These are phyloP conservation scores for Sebastes hubbsi DNA, from an alignment of 2,797 vertebrate species.

Conservation along the genomic window DNA sequence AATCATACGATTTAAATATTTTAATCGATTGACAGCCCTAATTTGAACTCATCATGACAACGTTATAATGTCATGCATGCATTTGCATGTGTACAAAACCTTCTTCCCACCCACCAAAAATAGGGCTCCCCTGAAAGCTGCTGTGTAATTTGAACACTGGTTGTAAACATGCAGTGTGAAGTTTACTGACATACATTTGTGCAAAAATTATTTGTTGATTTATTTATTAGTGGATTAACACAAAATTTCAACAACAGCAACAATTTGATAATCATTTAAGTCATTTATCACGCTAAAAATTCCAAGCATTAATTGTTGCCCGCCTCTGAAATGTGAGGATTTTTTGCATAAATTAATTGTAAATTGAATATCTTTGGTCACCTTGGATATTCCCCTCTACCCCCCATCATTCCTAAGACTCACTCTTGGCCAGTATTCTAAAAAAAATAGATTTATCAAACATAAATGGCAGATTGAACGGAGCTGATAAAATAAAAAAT, in stretches of 20 bases:
- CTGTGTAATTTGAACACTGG: background rate
- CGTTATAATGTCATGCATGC: too few species aligned
- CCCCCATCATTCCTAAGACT: too few species aligned
- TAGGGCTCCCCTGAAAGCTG: background rate
- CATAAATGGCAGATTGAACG: background rate
- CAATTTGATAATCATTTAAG: too few species aligned
- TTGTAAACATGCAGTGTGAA: background rate
- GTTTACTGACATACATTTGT: background rate
- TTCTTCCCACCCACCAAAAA: too few species aligned
- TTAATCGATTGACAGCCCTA: accelerated
- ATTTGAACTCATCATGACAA: too few species aligned
- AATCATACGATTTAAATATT: too few species aligned
- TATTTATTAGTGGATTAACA: background rate
- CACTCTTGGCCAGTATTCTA: too few species aligned
- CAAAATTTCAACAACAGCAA: background rate
- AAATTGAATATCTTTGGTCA: too few species aligned
- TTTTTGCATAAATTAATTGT: background rate
- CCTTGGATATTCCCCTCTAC: too few species aligned
- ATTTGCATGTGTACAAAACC: too few species aligned
- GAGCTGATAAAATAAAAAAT: background rate
- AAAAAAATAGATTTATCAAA: too few species aligned
- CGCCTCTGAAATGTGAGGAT: background rate
- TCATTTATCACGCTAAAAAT: background rate
- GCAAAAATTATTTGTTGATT: accelerated
- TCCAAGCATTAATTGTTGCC: background rate